phyloP scores from a whole-genome alignment of 2,113 vertebrate genomes.

The Entomyzon cyanotis region DNA sequence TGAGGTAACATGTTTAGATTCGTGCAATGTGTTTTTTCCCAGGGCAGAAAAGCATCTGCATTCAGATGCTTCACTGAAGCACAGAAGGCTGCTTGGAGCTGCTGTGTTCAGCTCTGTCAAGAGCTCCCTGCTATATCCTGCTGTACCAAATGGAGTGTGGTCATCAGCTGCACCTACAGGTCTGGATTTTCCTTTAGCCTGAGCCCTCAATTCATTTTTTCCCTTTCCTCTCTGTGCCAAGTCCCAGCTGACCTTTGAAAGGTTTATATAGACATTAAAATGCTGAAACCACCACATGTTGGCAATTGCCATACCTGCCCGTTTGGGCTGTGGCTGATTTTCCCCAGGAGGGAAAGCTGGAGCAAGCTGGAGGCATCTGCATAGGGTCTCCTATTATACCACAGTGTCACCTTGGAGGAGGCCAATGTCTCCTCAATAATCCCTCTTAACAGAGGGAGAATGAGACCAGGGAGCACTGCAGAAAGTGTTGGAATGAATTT shows the following conservation, averaged over 20 bases:
- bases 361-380: neutral
- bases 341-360: neutral
- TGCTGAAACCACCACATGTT: neutral
- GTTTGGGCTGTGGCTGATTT: neutral
- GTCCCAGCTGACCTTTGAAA: neutral
- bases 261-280: neutral
- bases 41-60: neutral
- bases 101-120: fast-evolving
- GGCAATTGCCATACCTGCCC: neutral
- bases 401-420: neutral
- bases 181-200: neutral
- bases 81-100: neutral
- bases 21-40: neutral
- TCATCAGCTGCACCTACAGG: neutral
- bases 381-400: fast-evolving
- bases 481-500: neutral
- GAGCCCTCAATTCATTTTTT: neutral
- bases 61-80: neutral
- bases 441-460: neutral
- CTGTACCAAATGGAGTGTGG: neutral
- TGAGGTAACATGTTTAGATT: neutral
- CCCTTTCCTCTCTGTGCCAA: neutral
- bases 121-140: neutral
- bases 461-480: fast-evolving
- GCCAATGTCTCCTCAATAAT: neutral